These are phyloP conservation scores for Pogona vitticeps DNA, from an alignment of 2,113 vertebrate species.

Conservation along the genomic window DNA sequence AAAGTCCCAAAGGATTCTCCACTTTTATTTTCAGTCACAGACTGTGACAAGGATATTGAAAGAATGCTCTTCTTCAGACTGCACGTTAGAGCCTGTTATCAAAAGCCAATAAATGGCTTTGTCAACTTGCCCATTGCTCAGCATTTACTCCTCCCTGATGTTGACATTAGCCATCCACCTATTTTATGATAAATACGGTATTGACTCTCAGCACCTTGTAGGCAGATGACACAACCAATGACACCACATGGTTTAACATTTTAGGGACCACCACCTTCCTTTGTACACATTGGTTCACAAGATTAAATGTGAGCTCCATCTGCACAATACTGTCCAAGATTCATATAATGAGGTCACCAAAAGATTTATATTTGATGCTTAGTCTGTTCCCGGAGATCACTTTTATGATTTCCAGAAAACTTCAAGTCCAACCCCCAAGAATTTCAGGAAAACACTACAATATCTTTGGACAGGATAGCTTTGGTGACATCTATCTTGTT, in stretches of 20 bases:
- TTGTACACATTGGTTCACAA: neutral
- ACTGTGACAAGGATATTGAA: neutral
- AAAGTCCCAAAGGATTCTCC: neutral
- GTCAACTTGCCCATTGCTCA: neutral
- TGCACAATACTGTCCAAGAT: neutral
- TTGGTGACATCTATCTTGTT: too few species aligned
- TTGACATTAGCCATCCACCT: neutral
- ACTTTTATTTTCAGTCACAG: neutral
- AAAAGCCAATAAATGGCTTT: slow-evolving; percentile 1
- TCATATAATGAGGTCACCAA: too few species aligned
- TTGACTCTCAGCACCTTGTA: neutral
- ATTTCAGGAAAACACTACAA: too few species aligned
- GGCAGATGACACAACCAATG: neutral
- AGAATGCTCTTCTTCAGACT: neutral
- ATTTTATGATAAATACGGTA: neutral
- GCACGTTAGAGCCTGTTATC: neutral
- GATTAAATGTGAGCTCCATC: neutral
- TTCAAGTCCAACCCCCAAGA: too few species aligned
- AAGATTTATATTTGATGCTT: too few species aligned
- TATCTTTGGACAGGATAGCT: too few species aligned
- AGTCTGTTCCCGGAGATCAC: too few species aligned
- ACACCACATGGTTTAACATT: neutral
- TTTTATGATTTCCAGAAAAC: too few species aligned
- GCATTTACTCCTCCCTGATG: neutral
- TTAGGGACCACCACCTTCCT: neutral